Conservation (phyloP, 2,113 vertebrate genomes). For the Mus spicilegus region DNA sequence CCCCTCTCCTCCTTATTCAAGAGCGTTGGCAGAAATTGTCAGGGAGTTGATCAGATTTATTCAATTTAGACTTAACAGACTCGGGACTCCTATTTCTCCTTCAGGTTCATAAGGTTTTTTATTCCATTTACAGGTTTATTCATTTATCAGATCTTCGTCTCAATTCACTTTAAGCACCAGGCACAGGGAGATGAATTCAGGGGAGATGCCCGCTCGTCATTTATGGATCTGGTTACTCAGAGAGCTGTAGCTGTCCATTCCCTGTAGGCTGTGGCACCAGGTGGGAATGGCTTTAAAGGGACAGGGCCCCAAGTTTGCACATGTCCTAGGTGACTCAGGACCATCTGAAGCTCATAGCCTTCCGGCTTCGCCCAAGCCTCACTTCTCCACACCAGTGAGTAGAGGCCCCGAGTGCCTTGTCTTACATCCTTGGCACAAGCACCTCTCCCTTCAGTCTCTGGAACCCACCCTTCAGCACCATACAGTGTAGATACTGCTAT, state of each 20-base stretch:
- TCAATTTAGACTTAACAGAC: constrained; percentile 82
- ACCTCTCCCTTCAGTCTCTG: neutral
- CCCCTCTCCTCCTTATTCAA: constrained; percentile 66
- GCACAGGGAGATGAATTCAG: constrained; percentile 36
- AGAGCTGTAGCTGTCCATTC: constrained; percentile 33
- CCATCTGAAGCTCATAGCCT: neutral
- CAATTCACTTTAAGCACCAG: constrained; percentile 63
- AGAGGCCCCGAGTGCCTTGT: neutral
- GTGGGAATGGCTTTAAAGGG: constrained; percentile 36
- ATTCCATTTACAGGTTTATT: constrained; percentile 71
- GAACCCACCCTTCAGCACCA: no score
- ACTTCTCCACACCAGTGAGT: neutral
- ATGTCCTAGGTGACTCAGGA: neutral
- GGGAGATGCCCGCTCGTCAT: neutral
- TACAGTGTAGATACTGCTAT: no score
- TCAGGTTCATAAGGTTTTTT: constrained; percentile 74
- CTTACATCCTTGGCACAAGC: neutral
- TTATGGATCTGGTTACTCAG: neutral
- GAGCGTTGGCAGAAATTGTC: constrained; percentile 80
- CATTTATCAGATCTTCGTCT: constrained; percentile 67
- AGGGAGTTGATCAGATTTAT: constrained; percentile 79
- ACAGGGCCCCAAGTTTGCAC: neutral
- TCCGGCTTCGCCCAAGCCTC: neutral
- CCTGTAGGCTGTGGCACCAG: neutral
- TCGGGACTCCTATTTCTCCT: constrained; percentile 73